phyloP scores from a whole-genome alignment of 2,113 vertebrate species.

The Sitta europaea region DNA sequence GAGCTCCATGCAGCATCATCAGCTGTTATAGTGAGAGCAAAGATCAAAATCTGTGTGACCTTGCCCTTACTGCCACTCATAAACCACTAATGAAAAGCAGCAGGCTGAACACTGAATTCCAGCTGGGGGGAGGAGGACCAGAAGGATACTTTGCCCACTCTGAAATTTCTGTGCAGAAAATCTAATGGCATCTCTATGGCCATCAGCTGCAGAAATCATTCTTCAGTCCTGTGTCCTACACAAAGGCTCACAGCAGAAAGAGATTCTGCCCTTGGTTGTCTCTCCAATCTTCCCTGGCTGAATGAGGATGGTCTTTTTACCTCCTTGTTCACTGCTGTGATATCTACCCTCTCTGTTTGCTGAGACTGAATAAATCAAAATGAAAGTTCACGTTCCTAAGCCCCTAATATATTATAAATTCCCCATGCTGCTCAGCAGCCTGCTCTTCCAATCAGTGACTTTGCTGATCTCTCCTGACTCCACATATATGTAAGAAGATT shows the following conservation, averaged over 20 bases:
- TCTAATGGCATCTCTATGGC: neutral
- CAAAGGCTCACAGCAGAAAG: neutral
- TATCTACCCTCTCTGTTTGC: slow-evolving; percentile 3
- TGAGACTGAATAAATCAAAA: slow-evolving; percentile 9
- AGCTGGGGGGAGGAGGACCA: neutral
- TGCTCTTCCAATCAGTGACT: neutral
- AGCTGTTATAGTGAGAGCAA: neutral
- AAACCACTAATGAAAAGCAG: neutral
- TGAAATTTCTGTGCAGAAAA: neutral
- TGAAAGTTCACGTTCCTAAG: slow-evolving; percentile 10
- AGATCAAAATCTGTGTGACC: neutral
- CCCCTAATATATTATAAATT: neutral
- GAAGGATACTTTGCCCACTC: neutral
- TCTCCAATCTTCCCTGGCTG: neutral
- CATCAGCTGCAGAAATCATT: neutral
- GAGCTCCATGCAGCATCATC: neutral
- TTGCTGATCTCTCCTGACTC: slow-evolving; percentile 20
- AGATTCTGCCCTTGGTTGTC: neutral
- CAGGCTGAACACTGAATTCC: neutral
- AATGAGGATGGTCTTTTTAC: neutral
- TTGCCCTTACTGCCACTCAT: neutral
- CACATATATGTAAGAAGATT: slow-evolving; percentile 18
- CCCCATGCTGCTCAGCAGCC: neutral
- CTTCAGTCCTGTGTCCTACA: fast-evolving
- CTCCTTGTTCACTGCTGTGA: neutral